phyloP scores from a whole-genome alignment of 2,888 invertebrate genomes.

The Agonopterix subpropinquella region DNA sequence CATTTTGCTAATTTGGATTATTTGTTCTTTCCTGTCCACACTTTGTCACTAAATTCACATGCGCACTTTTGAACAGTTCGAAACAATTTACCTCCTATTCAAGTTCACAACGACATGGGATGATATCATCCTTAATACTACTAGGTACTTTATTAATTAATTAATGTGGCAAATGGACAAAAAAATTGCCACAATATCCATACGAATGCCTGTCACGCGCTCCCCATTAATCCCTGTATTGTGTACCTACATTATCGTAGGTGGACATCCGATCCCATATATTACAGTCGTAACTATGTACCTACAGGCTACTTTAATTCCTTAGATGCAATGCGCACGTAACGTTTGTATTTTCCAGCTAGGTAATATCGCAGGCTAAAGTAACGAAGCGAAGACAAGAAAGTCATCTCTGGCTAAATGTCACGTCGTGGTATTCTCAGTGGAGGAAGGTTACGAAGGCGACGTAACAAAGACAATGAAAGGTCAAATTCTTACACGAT shows the following conservation, averaged over 20 bases:
- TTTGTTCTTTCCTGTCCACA: too few species aligned
- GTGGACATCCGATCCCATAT: slow-evolving; percentile 9
- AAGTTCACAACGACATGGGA: slow-evolving; percentile 28
- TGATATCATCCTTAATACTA: slow-evolving; percentile 44
- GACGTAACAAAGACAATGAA: slow-evolving; percentile 11
- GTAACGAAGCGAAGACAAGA: neutral
- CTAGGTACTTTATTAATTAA: slow-evolving; percentile 26
- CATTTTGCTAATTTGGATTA: slow-evolving; percentile 9
- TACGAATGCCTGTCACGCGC: slow-evolving; percentile 46
- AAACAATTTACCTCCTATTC: slow-evolving; percentile 31
- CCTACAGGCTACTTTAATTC: too few species aligned
- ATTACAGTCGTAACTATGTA: too few species aligned
- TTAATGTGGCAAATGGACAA: slow-evolving; percentile 51
- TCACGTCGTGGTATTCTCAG: neutral
- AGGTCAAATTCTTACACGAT: slow-evolving; percentile 8
- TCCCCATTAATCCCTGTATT: slow-evolving; percentile 29
- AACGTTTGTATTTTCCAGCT: too few species aligned
- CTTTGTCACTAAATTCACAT: slow-evolving; percentile 24
- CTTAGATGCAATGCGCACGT: too few species aligned
- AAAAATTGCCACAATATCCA: slow-evolving; percentile 30
- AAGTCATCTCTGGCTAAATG: slow-evolving; percentile 14
- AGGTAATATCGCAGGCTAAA: neutral
- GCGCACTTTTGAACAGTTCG: slow-evolving; percentile 35
- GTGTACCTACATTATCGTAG: slow-evolving; percentile 10
- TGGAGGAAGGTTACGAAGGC: slow-evolving; percentile 15